Evolutionary conservation across 2,888 invertebrate genomes (phyloP).

Genomic region (Archips crataeganus): DNA sequence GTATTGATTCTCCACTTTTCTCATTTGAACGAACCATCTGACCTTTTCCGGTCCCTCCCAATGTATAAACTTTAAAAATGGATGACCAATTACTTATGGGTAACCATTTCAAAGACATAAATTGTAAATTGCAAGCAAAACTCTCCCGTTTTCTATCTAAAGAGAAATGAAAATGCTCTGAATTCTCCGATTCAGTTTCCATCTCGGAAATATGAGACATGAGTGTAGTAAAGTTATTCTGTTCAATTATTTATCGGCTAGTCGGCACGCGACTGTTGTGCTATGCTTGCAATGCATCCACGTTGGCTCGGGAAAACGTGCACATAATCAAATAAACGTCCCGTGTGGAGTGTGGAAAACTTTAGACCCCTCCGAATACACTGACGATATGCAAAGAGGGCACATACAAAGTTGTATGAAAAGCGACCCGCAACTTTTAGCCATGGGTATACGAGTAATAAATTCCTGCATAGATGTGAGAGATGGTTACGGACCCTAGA

Average conservation of each 20-base stretch:
- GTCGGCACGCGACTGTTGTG: slow-evolving; percentile 46
- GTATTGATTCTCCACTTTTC: not conserved
- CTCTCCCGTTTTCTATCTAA: slow-evolving; percentile 32
- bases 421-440: no score
- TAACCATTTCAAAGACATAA: slow-evolving; percentile 40
- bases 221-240: slow-evolving; percentile 50
- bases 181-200: slow-evolving; percentile 45
- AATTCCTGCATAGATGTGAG: no score
- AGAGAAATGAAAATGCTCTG: slow-evolving; percentile 42
- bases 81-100: slow-evolving; percentile 39
- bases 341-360: no score
- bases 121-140: slow-evolving; percentile 38
- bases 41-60: not conserved
- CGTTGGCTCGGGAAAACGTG: not conserved
- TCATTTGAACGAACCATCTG: not conserved
- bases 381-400: no score
- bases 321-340: slow-evolving; percentile 14
- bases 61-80: slow-evolving; percentile 29
- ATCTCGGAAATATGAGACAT: slow-evolving; percentile 46
- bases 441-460: no score
- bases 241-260: slow-evolving; percentile 58
- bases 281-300: slow-evolving; percentile 31
- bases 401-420: no score
- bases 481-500: no score
- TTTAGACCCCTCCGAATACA: no score